These are phyloP conservation scores for Avahi laniger DNA, from an alignment of 2,797 vertebrate species.

Conservation along the genomic window DNA sequence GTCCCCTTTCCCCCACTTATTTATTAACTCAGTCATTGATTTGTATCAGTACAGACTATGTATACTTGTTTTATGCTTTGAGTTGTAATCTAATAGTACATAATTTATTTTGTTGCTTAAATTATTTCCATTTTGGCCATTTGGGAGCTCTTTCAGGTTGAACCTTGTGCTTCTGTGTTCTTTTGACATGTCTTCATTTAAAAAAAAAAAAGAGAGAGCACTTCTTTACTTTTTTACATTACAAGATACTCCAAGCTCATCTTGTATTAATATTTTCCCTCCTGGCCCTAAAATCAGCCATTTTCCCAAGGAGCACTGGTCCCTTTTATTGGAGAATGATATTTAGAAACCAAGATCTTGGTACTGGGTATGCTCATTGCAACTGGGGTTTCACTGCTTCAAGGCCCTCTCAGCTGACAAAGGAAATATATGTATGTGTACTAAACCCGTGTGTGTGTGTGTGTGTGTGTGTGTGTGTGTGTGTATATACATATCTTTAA, in stretches of 20 bases:
- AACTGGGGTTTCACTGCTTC: background rate
- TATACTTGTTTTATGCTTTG: background rate
- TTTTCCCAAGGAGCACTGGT: background rate
- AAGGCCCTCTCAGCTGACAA: background rate
- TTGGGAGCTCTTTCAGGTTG: background rate
- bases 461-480: too few relatives aligned
- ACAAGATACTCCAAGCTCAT: background rate
- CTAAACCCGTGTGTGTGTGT: background rate
- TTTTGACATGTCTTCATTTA: background rate
- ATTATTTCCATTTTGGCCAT: background rate
- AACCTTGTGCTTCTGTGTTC: background rate
- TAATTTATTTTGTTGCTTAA: background rate
- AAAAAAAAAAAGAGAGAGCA: background rate
- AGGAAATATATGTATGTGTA: background rate
- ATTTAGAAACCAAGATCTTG: background rate
- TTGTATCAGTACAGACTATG: background rate
- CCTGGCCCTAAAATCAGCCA: background rate
- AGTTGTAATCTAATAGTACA: background rate
- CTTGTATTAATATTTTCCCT: background rate
- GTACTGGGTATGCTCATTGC: background rate
- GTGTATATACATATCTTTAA: background rate
- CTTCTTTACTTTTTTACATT: background rate
- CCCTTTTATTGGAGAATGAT: background rate
- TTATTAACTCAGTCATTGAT: background rate
- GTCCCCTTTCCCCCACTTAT: background rate